These are phyloP conservation scores for Temnothorax ravouxi DNA, from an alignment of 2,888 invertebrate species.

Conservation along the genomic window DNA sequence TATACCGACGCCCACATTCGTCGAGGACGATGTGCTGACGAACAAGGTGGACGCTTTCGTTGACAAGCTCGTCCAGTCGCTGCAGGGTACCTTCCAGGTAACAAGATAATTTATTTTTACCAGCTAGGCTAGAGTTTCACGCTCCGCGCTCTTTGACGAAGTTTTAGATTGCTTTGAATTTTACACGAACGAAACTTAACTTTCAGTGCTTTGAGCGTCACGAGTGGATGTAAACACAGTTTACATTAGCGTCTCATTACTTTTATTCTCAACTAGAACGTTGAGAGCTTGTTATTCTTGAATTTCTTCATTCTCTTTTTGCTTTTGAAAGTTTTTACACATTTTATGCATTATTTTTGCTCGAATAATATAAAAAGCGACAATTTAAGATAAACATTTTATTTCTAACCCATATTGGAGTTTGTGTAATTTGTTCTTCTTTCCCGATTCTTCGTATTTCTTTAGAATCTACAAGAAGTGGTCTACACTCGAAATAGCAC, in stretches of 20 bases:
- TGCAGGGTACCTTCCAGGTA: constrained; percentile 91
- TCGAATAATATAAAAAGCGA: not conserved
- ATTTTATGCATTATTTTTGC: not conserved
- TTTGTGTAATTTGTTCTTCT: not conserved
- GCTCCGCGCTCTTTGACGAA: not conserved
- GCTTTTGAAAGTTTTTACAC: not conserved
- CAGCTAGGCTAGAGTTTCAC: constrained; percentile 9
- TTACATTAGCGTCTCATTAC: not conserved
- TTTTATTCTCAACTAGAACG: not conserved
- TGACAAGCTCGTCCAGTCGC: constrained; percentile 93
- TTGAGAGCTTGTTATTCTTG: not conserved
- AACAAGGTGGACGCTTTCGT: constrained; percentile 94
- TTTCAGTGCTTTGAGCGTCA: constrained; percentile 8
- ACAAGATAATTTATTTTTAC: constrained; percentile 15
- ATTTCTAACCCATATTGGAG: not conserved
- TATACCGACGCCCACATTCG: constrained; percentile 92
- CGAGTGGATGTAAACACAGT: not conserved
- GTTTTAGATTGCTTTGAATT: constrained; percentile 29
- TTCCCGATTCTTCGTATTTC: not conserved
- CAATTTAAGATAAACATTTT: not conserved
- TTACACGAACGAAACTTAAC: not conserved
- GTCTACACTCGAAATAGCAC: constrained; percentile 87
- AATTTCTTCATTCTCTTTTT: not conserved
- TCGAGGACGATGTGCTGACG: constrained; percentile 92
- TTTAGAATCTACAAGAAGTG: constrained; percentile 92